Percentiles rank a stretch among this genome's conserved stretches.
These are phyloP conservation scores for Lipophrys pholis DNA, from an alignment of 2,113 vertebrate genomes.

Conservation along the genomic window DNA sequence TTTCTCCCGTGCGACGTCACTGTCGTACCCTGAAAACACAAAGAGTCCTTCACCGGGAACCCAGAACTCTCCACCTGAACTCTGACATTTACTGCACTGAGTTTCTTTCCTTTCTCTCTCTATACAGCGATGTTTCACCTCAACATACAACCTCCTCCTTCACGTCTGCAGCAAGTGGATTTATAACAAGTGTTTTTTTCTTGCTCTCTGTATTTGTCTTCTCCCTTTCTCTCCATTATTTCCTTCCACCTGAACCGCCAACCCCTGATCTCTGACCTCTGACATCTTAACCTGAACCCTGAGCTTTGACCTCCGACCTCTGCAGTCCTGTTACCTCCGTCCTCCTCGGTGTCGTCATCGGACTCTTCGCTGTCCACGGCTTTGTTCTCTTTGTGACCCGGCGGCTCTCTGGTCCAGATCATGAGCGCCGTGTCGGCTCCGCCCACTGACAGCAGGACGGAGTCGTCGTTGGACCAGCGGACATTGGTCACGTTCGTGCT, in stretches of 20 bases:
- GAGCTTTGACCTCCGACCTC: not conserved
- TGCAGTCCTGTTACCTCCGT: conserved; percentile 88
- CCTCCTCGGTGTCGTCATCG: conserved; percentile 93
- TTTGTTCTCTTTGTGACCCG: conserved; percentile 90
- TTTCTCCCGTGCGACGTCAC: conserved; percentile 95
- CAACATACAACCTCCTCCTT: not conserved
- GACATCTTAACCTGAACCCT: not conserved
- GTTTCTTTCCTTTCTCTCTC: too few relatives aligned
- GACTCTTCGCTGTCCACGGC: conserved; percentile 96
- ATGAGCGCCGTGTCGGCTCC: conserved; percentile 95
- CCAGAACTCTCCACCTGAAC: not conserved
- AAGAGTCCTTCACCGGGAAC: too few relatives aligned
- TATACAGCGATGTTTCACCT: too few relatives aligned
- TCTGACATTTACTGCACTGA: too few relatives aligned
- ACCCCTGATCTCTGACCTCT: not conserved
- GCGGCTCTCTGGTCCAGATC: conserved; percentile 95
- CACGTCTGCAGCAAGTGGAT: not conserved
- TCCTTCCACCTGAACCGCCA: too few relatives aligned
- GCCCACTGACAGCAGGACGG: conserved; percentile 92
- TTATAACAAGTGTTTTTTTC: too few relatives aligned
- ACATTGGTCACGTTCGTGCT: conserved; percentile 95
- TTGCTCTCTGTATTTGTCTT: too few relatives aligned
- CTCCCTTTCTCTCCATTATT: too few relatives aligned
- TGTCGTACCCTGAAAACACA: conserved; percentile 91
- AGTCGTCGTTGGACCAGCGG: conserved; percentile 94